Evolutionary conservation across 2,888 invertebrate genomes (phyloP).

Genomic region (Pyrocoelia pectoralis): DNA sequence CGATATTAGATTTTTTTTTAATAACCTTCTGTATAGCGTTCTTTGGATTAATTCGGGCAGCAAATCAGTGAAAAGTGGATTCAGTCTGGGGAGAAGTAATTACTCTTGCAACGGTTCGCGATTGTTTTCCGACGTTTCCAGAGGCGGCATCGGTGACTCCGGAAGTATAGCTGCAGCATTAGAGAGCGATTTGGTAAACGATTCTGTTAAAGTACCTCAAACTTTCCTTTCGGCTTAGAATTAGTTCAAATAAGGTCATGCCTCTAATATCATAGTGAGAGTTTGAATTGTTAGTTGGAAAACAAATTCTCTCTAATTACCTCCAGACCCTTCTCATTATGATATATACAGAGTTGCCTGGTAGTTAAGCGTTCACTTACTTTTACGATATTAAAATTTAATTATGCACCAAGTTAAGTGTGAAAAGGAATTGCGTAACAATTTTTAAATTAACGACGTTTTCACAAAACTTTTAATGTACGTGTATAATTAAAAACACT

Average conservation of each 20-base stretch:
- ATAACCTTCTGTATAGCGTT: neutral
- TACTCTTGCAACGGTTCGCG: conserved; percentile 4
- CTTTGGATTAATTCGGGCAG: neutral
- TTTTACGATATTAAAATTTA: conserved; percentile 27
- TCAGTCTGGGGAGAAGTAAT: too few species aligned
- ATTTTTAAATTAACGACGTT: neutral
- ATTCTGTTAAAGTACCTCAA: conserved; percentile 34
- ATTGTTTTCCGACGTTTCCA: conserved; percentile 32
- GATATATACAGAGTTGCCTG: conserved; percentile 18
- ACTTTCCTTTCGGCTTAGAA: conserved; percentile 34
- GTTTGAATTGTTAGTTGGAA: conserved; percentile 32
- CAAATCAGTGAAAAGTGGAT: neutral
- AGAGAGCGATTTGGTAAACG: conserved; percentile 35
- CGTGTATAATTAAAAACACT: neutral
- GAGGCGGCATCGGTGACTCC: conserved; percentile 11
- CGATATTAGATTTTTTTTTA: conserved; percentile 1
- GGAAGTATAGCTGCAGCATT: conserved; percentile 12
- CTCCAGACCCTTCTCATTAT: conserved; percentile 26
- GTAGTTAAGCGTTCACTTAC: conserved; percentile 17
- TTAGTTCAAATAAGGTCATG: conserved; percentile 33
- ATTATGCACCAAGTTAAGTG: conserved; percentile 19
- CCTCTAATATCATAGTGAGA: conserved; percentile 29
- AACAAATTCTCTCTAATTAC: conserved; percentile 33
- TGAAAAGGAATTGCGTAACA: conserved; percentile 4
- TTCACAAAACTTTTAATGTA: neutral